Base-by-base conservation (phyloP, 1,140 invertebrate genomes). In the Pogonomyrmex barbatus region DNA sequence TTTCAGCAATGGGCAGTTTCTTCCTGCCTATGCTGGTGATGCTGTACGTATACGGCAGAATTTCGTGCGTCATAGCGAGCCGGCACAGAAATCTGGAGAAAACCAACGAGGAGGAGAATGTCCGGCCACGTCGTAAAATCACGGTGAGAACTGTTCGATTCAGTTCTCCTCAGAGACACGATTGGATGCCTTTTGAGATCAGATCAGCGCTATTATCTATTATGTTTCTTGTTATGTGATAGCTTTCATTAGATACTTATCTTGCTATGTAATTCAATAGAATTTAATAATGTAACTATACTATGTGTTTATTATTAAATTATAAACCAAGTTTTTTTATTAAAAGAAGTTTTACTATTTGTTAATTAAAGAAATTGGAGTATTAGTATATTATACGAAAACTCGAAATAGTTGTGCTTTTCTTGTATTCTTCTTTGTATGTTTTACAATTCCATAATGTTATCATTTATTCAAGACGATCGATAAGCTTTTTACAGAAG, bases 1-100 rank as follows among this genome's bases (percentile, higher is more conserved):
- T 98, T 94, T 99, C 98, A 0, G 97, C 98, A 0, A 97, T 98
- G 96, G 98, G 98, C 0, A 98, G 98, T 0, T 99, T 99, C 95
- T 99, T 98, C 94, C 96, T 99, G 71, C 98, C 98, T 2, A 97
- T 99, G 94, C 95, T 97, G 5, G 97, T 99, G n/a, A 98, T 99
- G 97, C 95, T 98, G 9, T 98, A 98, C 92, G 98, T 98, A 9
- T 99, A 99, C 93, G 96, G 97, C 1, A 97, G 97, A 90, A 99
- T 99, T 94, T 98, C 98, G 6, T 97, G 97, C 91, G 97, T 98
- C 50, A 97, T 98, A 9, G 97, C 97, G 1, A 96, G 97, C 85
- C 94, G 96, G 14, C 96, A 94, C 93, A 96, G 91, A 89, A 95
- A 91, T 91, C 94, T 93, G n/a, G 91, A 93, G 42, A 86, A 92